Base-by-base conservation (phyloP, 2,888 invertebrate genomes). In the Caenorhabditis sp. region DNA sequence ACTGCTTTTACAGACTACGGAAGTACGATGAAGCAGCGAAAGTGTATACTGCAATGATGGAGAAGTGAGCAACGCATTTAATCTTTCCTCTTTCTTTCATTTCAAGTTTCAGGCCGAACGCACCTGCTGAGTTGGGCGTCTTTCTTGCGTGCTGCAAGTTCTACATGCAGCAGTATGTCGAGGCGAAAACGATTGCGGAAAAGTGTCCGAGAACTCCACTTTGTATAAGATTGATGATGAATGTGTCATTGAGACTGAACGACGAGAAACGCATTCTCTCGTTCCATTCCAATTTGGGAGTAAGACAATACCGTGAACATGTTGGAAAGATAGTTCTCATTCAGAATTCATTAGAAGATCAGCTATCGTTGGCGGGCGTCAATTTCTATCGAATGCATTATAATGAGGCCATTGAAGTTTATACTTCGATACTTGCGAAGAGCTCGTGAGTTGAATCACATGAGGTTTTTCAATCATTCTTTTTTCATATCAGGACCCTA, bases 401-500 rank as follows among this genome's bases (percentile, higher is more conserved):
- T 89, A 96, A 97, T 89, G 98, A 99, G 90, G 97, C 99, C 48
- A 96, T 98, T 77, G 97, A 98, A 89, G 95, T 98, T 79, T 99
- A 99, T 89, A 99, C 98, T 90, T 92, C 95, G 74, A 92, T 98
- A 61, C 91, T 98, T 13, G 90, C 95, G 22, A 95, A 95, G 85
- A 94, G 96, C 91, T 94, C 95, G 95, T 95, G 13, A 45, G 55
- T 63, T 27, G n/a, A 6, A 24, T 27, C 7, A n/a, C 9, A 7
- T 46, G 15, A 4, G n/a, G 37, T n/a, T 13, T 3, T 6, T 20
- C 45, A 8, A 7, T 26, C 9, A 15, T 50, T 41, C 35, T 2
- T 24, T 26, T 24, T 27, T 48, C 32, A 17, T 75, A 62, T 27
- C 90, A 95, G 95, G 84, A 94, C 94, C 61, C 95, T 93, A 90